Conservation (phyloP, 1,140 invertebrate species). For the Coelopa frigida region DNA sequence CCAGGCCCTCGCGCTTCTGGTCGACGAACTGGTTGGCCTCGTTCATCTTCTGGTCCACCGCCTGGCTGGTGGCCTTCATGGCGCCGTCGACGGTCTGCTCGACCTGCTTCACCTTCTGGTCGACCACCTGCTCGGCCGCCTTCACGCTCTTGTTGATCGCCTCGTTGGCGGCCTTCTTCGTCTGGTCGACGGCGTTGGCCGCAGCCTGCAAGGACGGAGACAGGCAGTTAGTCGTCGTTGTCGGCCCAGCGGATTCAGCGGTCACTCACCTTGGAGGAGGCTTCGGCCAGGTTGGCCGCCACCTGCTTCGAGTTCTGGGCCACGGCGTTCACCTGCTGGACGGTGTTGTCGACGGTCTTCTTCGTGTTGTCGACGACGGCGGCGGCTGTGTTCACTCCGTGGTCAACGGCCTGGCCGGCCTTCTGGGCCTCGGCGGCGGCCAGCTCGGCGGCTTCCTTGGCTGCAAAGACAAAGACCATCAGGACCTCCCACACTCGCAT, state of each 20-base stretch:
- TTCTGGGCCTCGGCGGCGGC: conserved; percentile 38
- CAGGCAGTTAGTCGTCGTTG: background rate
- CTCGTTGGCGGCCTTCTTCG: conserved; percentile 43
- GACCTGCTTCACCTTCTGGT: conserved; percentile 40
- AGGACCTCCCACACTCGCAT: background rate
- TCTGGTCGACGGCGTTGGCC: conserved; percentile 41
- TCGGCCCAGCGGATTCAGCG: background rate
- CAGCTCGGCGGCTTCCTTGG: conserved; percentile 36
- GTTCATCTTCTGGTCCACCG: conserved; percentile 43
- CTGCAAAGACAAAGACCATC: conserved; percentile 16
- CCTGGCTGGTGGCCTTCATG: conserved; percentile 38
- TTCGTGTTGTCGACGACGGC: conserved; percentile 35
- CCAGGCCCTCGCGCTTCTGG: conserved; percentile 38
- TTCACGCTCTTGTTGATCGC: conserved; percentile 44
- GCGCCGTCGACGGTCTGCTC: conserved; percentile 37
- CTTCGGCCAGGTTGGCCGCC: conserved; percentile 37
- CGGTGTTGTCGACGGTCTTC: conserved; percentile 35
- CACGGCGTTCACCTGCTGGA: conserved; percentile 27
- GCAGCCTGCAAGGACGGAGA: conserved; percentile 22
- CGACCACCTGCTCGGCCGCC: conserved; percentile 40
- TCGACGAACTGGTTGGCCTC: conserved; percentile 45
- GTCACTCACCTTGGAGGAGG: conserved; percentile 21
- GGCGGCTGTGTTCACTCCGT: conserved; percentile 30
- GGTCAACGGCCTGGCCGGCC: conserved; percentile 34
- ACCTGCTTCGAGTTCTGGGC: conserved; percentile 40